These are phyloP conservation scores for Semaprochilodus insignis DNA, from an alignment of 2,797 vertebrate species.

Conservation along the genomic window DNA sequence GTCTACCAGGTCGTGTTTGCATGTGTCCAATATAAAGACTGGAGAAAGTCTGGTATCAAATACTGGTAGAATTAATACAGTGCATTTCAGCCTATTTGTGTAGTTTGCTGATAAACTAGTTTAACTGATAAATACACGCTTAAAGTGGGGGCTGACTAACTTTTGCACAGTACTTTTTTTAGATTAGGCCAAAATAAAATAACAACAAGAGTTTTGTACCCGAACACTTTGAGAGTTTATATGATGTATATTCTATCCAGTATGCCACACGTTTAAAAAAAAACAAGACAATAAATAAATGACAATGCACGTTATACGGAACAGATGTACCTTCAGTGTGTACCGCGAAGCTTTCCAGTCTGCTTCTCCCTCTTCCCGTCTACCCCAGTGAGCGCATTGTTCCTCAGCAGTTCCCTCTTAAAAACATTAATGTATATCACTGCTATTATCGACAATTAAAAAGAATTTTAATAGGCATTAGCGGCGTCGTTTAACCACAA, in stretches of 20 bases:
- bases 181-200: not conserved
- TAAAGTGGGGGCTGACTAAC: too few species aligned
- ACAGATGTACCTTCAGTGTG: slow-evolving; percentile 9
- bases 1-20: too few species aligned
- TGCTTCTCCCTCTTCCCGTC: slow-evolving; percentile 7
- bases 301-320: not conserved
- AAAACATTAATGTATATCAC: slow-evolving; percentile 36
- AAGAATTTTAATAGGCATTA: slow-evolving; percentile 42
- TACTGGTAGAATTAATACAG: too few species aligned
- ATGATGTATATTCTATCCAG: not conserved
- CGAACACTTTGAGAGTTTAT: not conserved
- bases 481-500: slow-evolving; percentile 40
- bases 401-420: slow-evolving; percentile 26
- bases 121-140: too few species aligned
- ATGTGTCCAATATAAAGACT: too few species aligned
- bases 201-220: not conserved
- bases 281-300: not conserved
- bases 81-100: too few species aligned
- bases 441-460: slow-evolving; percentile 52
- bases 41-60: too few species aligned
- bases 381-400: slow-evolving; percentile 25
- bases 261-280: not conserved
- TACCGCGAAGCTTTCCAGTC: not conserved
- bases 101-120: too few species aligned
- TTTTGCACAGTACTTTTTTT: not conserved